Evolutionary conservation across 2,113 vertebrate genomes (phyloP), one percentile per base, ranked within the genome.

Genomic region (Urocolius indicus): DNA sequence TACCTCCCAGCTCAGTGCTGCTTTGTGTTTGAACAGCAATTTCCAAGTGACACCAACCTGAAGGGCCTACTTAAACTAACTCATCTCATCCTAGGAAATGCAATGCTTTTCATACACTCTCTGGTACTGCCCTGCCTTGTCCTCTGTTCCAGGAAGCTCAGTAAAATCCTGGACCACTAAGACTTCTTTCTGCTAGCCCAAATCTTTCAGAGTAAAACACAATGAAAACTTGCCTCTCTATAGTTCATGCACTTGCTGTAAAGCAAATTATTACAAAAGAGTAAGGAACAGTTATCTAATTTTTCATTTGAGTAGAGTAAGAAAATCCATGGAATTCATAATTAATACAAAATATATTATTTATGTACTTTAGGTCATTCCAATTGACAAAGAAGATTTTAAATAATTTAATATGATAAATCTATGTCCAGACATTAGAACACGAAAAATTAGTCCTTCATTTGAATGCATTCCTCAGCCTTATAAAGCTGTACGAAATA

Each of bases 391-490:
- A 87, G 72, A 96, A 57, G 49, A 87, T 59, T 85, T 89, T 67
- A 66, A 80, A 89, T 84, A 84, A 96, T 89, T 93, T 79, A 89
- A 43, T 73, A 62, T 12, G 41, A 88, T 49, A 93, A 68, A 94
- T 81, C 32, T 87, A 71, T 89, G 59, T 65, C 82, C 49, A 95
- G 62, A 27, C 77, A 45, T 87, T 84, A 93, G 61, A 95, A 84
- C 29, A 68, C 34, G n/a, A 62, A 43, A 94, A 83, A 86, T 87
- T 49, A 93, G 51, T 54, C 66, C 41, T 61, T 94, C 85, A 93
- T 95, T 91, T 91, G 61, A 94, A 88, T 81, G 57, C 46, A 87
- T 23, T 82, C 10, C 51, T 96, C 52, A 86, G 55, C 45, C 34
- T 76, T 71, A 62, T 68, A 93, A 96, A 95, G 77, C 22, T 73